Evolutionary conservation across 2,797 vertebrate species (phyloP), one percentile per base, ranked within the genome.

Genomic region (Rhynchonycteris naso): DNA sequence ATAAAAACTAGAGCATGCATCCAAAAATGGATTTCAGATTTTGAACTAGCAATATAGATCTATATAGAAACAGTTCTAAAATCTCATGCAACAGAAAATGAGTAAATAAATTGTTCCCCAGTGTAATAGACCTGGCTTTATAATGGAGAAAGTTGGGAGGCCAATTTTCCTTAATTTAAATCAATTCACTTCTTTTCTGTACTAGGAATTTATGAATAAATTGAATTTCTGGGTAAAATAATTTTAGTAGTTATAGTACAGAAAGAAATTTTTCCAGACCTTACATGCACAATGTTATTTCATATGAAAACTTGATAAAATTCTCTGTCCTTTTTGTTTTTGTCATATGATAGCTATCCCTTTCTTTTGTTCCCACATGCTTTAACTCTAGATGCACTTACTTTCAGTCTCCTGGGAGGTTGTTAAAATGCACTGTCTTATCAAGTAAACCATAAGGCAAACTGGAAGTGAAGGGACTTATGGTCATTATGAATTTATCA

Each of bases 141-240:
- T 93, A 56, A 83, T 74, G 3, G 52, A 90, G 61, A 33, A 91
- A 74, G n/a, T 89, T 85, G 38, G 54, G 47, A 75, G 19, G 10
- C 4, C 33, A 66, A 59, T 66, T 94, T 94, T 71, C 47, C 19
- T 28, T 88, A 54, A 93, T 92, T 90, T 93, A 92, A 91, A 94
- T 92, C 61, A 85, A 86, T 89, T 95, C 26, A 69, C 6, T 78
- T 91, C 22, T 80, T 78, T 38, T 89, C 58, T 81, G 24, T 33
- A 65, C 21, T 92, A 56, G 56, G 87, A 92, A 81, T n/a, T 87
- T 69, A 47, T 14, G 38, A 33, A 43, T 69, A 18, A 72, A 63
- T 85, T 93, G 63, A 89, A 90, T 1, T 16, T 63, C n/a, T 93
- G 56, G 43, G 33, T 68, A 76, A 88, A 93, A 88, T 43, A 58